Evolutionary conservation across 2,797 vertebrate species (phyloP).

Genomic region (Trichosurus vulpecula): DNA sequence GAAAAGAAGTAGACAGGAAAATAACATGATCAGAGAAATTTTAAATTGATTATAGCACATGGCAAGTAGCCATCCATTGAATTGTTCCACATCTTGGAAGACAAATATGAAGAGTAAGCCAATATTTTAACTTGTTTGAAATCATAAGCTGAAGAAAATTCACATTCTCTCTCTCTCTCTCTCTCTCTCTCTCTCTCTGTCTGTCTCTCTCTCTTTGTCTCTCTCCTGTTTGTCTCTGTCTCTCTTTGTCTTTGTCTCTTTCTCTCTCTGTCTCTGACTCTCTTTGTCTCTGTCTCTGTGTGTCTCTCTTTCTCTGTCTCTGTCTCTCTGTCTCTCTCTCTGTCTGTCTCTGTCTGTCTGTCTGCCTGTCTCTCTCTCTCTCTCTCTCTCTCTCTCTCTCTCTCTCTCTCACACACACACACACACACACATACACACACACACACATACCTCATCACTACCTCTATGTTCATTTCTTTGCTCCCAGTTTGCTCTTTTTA

Average conservation of each 20-base stretch:
- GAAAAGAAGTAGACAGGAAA: constrained; percentile 4
- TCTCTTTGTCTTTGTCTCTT: too few species aligned
- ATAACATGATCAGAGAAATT: background rate
- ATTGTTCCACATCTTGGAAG: constrained; percentile 68
- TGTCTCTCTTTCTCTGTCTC: too few species aligned
- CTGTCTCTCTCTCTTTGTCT: background rate
- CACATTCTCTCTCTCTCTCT: constrained; percentile 46
- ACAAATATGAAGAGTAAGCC: constrained; percentile 61
- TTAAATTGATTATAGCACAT: constrained; percentile 61
- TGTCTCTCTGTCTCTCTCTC: too few species aligned
- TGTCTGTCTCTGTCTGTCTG: too few species aligned
- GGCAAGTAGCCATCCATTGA: constrained; percentile 59
- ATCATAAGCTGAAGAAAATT: constrained; percentile 33
- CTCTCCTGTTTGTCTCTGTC: background rate
- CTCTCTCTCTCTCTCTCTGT: background rate
- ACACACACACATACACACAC: too few species aligned
- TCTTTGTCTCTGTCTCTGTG: too few species aligned
- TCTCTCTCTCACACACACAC: too few species aligned
- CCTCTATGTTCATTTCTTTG: background rate
- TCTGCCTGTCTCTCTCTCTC: too few species aligned
- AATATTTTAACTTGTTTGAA: constrained; percentile 70
- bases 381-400: too few species aligned
- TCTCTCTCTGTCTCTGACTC: too few species aligned
- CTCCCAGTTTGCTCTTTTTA: constrained; percentile 53
- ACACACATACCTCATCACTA: background rate